Conservation (phyloP, 37 sponge, comb jelly and placozoan genomes). For the Halisarca cf. caerulea region DNA sequence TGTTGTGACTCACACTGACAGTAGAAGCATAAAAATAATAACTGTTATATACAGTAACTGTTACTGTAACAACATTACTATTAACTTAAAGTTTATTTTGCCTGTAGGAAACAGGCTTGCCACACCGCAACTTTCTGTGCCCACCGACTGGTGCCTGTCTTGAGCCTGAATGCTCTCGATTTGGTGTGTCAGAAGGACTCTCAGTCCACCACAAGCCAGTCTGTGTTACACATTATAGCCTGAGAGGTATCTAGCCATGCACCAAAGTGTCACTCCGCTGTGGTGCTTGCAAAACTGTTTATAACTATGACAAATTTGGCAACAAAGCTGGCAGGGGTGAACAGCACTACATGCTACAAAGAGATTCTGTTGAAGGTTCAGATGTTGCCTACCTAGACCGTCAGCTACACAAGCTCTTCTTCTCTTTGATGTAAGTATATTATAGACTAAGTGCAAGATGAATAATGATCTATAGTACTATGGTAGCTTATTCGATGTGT, state of each 20-base stretch:
- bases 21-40: no score
- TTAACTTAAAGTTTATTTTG: no score
- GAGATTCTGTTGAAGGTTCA: not conserved
- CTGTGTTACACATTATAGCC: not conserved
- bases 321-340: not conserved
- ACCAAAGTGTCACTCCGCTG: not conserved
- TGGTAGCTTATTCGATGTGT: not conserved
- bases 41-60: no score
- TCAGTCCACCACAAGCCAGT: not conserved
- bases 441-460: not conserved
- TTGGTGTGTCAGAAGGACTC: not conserved
- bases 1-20: no score
- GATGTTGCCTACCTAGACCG: slow-evolving; percentile 1
- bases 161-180: no score
- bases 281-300: no score
- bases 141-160: slow-evolving; percentile 7
- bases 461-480: not conserved
- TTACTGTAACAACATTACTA: no score
- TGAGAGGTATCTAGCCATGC: not conserved
- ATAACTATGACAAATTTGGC: not conserved
- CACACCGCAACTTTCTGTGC: not conserved
- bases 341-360: not conserved
- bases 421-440: not conserved
- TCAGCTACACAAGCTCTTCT: not conserved
- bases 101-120: not conserved